phyloP scores from a whole-genome alignment of 2,888 invertebrate species.

The Ectemnius cavifrons region DNA sequence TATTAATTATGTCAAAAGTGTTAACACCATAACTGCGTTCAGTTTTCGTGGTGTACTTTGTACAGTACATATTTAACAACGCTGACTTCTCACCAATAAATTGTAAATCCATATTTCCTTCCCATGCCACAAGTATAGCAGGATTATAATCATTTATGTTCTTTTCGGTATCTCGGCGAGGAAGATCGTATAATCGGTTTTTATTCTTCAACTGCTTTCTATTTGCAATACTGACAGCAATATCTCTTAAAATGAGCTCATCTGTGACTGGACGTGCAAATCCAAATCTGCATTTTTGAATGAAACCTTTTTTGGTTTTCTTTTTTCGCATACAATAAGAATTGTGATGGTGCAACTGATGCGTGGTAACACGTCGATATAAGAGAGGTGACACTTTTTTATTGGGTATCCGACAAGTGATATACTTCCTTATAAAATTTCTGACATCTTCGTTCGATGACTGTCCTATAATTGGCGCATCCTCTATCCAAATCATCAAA shows the following conservation, averaged over 20 bases:
- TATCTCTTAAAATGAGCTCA: slow-evolving; percentile 34
- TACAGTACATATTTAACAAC: slow-evolving; percentile 60
- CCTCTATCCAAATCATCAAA: slow-evolving; percentile 65
- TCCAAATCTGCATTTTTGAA: slow-evolving; percentile 54
- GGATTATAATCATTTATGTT: slow-evolving; percentile 61
- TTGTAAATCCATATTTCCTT: slow-evolving; percentile 63
- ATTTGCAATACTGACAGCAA: slow-evolving; percentile 50
- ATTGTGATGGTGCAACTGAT: slow-evolving; percentile 61
- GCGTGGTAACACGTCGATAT: slow-evolving; percentile 22
- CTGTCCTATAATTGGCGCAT: slow-evolving; percentile 57
- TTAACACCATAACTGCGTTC: slow-evolving; percentile 57
- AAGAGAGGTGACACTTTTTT: slow-evolving; percentile 38
- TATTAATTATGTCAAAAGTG: slow-evolving; percentile 58
- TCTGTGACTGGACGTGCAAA: slow-evolving; percentile 60
- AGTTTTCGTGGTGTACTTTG: slow-evolving; percentile 64
- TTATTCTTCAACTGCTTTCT: slow-evolving; percentile 56
- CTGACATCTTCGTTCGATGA: slow-evolving; percentile 58
- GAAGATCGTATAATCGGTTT: slow-evolving; percentile 61
- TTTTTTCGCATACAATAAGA: slow-evolving; percentile 56
- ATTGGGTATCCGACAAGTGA: slow-evolving; percentile 25
- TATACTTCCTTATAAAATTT: slow-evolving; percentile 57
- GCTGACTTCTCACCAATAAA: slow-evolving; percentile 59
- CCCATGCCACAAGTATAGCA: slow-evolving; percentile 47
- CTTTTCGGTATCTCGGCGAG: slow-evolving; percentile 46
- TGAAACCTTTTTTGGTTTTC: slow-evolving; percentile 48